Conservation (phyloP, 2,888 invertebrate species). For the Drosophila neonasuta region DNA sequence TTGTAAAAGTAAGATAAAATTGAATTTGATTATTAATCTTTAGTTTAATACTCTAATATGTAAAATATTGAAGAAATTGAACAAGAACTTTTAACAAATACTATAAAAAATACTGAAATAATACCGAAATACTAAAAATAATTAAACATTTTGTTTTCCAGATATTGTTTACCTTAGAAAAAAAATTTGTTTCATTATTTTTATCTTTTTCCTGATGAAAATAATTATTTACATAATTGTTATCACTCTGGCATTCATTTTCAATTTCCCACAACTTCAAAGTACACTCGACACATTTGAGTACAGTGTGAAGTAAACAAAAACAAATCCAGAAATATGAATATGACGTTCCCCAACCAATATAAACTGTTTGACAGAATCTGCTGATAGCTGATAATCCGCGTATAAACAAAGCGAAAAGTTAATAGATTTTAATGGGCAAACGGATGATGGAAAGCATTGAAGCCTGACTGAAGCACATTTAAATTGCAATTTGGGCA, state of each 20-base stretch:
- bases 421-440: neutral
- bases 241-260: no score
- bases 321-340: slow-evolving; percentile 16
- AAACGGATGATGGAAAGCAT: slow-evolving; percentile 1
- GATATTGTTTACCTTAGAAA: no score
- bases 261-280: neutral
- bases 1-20: no score
- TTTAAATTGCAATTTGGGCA: slow-evolving; percentile 25
- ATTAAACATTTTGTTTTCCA: no score
- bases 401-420: slow-evolving; percentile 2
- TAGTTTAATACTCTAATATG: no score
- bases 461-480: slow-evolving; percentile 29
- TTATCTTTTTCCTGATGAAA: no score
- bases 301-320: slow-evolving; percentile 15
- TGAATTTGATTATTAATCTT: no score
- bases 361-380: neutral
- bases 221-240: neutral
- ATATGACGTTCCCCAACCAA: neutral
- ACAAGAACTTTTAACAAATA: no score
- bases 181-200: no score
- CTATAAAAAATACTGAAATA: no score
- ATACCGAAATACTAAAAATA: no score
- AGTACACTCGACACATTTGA: neutral
- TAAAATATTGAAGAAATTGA: no score
- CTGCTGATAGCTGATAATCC: slow-evolving; percentile 4